Percentiles rank a stretch among this genome's conserved stretches.
phyloP scores from a whole-genome alignment of 2,888 invertebrate genomes.

The Harpalus rubripes region DNA sequence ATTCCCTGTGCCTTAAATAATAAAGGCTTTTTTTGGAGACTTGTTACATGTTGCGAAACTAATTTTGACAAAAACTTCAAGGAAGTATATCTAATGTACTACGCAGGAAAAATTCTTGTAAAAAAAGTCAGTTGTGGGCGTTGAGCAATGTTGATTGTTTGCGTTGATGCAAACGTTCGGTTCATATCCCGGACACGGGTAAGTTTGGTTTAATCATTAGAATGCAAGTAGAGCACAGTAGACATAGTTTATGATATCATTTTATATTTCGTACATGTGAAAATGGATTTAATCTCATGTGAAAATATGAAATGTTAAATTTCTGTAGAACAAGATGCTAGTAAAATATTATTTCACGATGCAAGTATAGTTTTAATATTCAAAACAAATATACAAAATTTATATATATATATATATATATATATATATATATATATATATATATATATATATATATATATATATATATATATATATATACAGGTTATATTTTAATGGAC shows the following conservation, averaged over 20 bases:
- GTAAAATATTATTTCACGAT: neutral
- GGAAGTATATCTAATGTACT: neutral
- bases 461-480: no score
- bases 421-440: no score
- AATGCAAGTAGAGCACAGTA: slow-evolving; percentile 10
- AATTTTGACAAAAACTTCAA: neutral
- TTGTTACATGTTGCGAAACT: neutral
- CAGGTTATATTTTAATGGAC: no score
- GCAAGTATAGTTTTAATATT: neutral
- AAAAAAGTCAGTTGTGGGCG: slow-evolving; percentile 15
- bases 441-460: no score
- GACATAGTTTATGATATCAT: neutral
- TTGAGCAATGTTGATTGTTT: slow-evolving; percentile 39
- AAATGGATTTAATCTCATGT: slow-evolving; percentile 10
- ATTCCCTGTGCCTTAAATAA: no score
- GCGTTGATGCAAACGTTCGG: slow-evolving; percentile 37
- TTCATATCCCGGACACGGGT: slow-evolving; percentile 27
- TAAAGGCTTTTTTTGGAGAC: no score
- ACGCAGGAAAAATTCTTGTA: slow-evolving; percentile 18
- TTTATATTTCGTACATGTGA: slow-evolving; percentile 12
- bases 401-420: no score
- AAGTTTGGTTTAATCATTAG: slow-evolving; percentile 23
- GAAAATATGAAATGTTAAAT: neutral
- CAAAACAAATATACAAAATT: neutral
- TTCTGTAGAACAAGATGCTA: neutral